These are phyloP conservation scores for fruit fly (Drosophila melanogaster) DNA, from an alignment of 1,140 invertebrate species.

Conservation along the genomic window Release_6_plus_ISO1_MT NT_033777.3:18194001-18194500, in stretches of 20 bases:
- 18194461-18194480: background rate
- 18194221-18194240: constrained; percentile 4
- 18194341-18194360: constrained; percentile 60
- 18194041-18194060: constrained; percentile 30
- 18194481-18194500: constrained; percentile 28
- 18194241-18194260: constrained; percentile 53
- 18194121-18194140: constrained; percentile 78
- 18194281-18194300: constrained; percentile 36
- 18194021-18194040: constrained; percentile 39
- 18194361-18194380: constrained; percentile 64
- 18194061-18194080: constrained; percentile 30
- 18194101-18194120: constrained; percentile 46
- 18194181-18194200: constrained; percentile 44
- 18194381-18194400: constrained; percentile 55
- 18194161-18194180: constrained; percentile 62
- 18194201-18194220: constrained; percentile 46
- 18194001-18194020: constrained; percentile 37
- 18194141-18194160: constrained; percentile 67
- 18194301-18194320: constrained; percentile 44
- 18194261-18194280: constrained; percentile 3
- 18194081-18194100: constrained; percentile 32
- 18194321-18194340: constrained; percentile 37
- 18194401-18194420: constrained; percentile 62
- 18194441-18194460: background rate
- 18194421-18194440: background rate